These are phyloP conservation scores for Psix sp. DNA, from an alignment of 1,140 invertebrate species.

Conservation along the genomic window DNA sequence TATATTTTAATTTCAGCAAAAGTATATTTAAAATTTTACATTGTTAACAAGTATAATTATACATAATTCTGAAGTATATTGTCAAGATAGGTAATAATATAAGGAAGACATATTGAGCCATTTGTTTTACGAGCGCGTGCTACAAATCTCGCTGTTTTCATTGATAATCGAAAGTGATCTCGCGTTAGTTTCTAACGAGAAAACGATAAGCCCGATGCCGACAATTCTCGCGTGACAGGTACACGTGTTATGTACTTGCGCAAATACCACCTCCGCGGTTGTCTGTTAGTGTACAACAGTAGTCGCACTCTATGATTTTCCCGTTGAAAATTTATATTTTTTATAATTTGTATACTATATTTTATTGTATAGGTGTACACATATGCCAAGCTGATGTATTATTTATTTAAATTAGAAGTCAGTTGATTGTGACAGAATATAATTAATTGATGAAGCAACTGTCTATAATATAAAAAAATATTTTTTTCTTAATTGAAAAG, in stretches of 20 bases:
- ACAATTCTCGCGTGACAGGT: slow-evolving; percentile 61
- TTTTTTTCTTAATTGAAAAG: slow-evolving; percentile 11
- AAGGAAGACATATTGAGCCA: slow-evolving; percentile 30
- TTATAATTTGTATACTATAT: slow-evolving; percentile 12
- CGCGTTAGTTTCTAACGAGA: slow-evolving; percentile 31
- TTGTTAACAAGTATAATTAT: too few relatives aligned
- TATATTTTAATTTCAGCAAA: too few relatives aligned
- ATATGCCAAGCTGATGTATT: slow-evolving; percentile 16
- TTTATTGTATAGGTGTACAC: slow-evolving; percentile 26
- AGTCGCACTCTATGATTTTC: slow-evolving; percentile 40
- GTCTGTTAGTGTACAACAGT: slow-evolving; percentile 23
- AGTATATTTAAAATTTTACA: too few relatives aligned
- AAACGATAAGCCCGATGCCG: slow-evolving; percentile 49
- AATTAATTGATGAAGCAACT: slow-evolving; percentile 39
- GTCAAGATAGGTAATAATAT: slow-evolving; percentile 32
- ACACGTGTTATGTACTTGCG: slow-evolving; percentile 60
- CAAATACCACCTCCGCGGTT: slow-evolving; percentile 46
- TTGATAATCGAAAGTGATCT: slow-evolving; percentile 47
- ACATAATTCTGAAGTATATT: too few relatives aligned
- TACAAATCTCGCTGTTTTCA: slow-evolving; percentile 39
- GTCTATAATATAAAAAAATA: slow-evolving; percentile 12
- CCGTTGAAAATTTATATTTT: slow-evolving; percentile 28
- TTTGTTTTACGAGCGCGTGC: slow-evolving; percentile 44
- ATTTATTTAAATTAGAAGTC: slow-evolving; percentile 33
- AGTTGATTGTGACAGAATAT: slow-evolving; percentile 25